These are phyloP conservation scores for Synanthedon myopaeformis DNA, from an alignment of 2,888 invertebrate species.

Conservation along the genomic window DNA sequence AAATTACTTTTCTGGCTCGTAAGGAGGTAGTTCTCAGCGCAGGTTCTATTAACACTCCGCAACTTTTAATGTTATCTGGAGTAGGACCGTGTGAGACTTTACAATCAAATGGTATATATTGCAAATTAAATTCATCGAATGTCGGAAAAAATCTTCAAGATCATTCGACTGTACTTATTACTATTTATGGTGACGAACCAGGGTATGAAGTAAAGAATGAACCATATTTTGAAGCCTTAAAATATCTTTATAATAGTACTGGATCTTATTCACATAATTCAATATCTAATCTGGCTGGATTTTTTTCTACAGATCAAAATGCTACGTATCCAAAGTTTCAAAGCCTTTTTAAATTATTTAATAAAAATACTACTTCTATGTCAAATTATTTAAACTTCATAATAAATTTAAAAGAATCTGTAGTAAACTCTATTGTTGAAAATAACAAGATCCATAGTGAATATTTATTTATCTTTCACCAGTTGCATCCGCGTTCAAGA, in stretches of 20 bases:
- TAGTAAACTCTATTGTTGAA: constrained; percentile 21
- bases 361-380: constrained; percentile 42
- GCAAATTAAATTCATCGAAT: constrained; percentile 42
- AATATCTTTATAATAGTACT: constrained; percentile 59
- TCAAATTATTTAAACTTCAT: constrained; percentile 19
- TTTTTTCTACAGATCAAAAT: constrained; percentile 44
- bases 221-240: constrained; percentile 29
- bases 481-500: constrained; percentile 61
- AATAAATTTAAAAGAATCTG: constrained; percentile 17
- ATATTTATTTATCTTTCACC: constrained; percentile 32
- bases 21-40: constrained; percentile 47
- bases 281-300: constrained; percentile 76
- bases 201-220: constrained; percentile 14
- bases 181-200: constrained; percentile 33
- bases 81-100: constrained; percentile 46
- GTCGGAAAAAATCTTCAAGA: constrained; percentile 69
- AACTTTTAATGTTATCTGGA: constrained; percentile 57
- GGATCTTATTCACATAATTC: constrained; percentile 59
- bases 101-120: constrained; percentile 29
- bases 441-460: constrained; percentile 28
- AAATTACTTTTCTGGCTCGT: constrained; percentile 19
- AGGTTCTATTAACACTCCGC: constrained; percentile 42
- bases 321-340: constrained; percentile 35
- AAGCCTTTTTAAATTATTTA: constrained; percentile 19
- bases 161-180: constrained; percentile 46